Evolutionary conservation across 2,113 vertebrate genomes (phyloP).

Genomic region (Semnopithecus entellus): DNA sequence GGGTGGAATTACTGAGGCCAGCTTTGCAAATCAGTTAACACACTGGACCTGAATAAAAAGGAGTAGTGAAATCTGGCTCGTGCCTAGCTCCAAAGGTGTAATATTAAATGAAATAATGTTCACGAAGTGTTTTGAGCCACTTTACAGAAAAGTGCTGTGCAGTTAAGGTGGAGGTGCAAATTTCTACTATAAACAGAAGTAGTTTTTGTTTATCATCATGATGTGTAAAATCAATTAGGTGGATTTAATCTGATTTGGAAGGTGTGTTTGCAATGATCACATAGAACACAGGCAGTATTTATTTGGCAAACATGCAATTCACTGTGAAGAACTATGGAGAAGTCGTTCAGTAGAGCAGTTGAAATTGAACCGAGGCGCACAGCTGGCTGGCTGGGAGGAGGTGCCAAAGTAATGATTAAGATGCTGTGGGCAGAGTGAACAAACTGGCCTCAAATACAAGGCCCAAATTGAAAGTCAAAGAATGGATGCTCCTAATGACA

Average conservation of each 20-base stretch:
- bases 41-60: not conserved
- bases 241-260: constrained; percentile 12
- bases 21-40: not conserved
- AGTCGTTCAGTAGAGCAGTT: not conserved
- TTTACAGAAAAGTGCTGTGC: not conserved
- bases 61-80: not conserved
- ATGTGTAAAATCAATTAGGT: not conserved
- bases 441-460: not conserved
- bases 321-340: not conserved
- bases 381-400: not conserved
- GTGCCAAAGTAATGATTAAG: not conserved
- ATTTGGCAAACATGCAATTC: not conserved
- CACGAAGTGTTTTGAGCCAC: not conserved
- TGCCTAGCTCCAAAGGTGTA: not conserved
- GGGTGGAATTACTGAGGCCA: not conserved
- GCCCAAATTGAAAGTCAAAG: not conserved
- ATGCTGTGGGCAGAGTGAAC: not conserved
- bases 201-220: not conserved
- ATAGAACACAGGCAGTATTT: not conserved
- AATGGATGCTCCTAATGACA: not conserved
- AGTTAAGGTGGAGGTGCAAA: not conserved
- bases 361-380: not conserved
- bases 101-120: not conserved
- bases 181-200: not conserved
- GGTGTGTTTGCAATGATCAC: not conserved